phyloP scores from a whole-genome alignment of 2,797 vertebrate genomes.

The Semaprochilodus insignis region DNA sequence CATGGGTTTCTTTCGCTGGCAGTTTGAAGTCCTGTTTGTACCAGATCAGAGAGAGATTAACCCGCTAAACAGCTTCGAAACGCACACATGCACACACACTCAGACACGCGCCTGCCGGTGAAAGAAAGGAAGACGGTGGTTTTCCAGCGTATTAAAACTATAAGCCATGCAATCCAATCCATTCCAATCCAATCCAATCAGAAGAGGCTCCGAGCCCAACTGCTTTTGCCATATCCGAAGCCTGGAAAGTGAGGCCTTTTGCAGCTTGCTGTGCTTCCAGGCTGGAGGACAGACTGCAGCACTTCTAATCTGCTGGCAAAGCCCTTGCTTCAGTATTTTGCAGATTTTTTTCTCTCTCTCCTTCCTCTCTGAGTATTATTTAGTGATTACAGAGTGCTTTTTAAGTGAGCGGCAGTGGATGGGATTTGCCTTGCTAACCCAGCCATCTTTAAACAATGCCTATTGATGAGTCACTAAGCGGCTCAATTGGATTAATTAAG shows the following conservation, averaged over 20 bases:
- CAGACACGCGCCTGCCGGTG: not conserved
- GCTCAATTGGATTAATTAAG: conserved; percentile 81
- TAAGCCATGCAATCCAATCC: conserved; percentile 47
- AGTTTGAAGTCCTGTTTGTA: conserved; percentile 34
- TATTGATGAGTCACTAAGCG: conserved; percentile 78
- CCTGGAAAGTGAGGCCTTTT: conserved; percentile 1
- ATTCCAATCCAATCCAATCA: conserved; percentile 40
- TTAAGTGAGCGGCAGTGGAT: conserved; percentile 24
- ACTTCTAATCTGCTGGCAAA: conserved; percentile 21
- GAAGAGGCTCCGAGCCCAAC: not conserved
- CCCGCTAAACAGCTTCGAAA: conserved; percentile 37
- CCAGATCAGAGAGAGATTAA: conserved; percentile 49
- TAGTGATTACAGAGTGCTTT: conserved; percentile 35
- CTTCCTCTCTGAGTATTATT: conserved; percentile 23
- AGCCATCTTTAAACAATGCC: conserved; percentile 81
- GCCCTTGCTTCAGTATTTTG: not conserved
- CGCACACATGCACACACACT: not conserved
- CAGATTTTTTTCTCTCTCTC: not conserved
- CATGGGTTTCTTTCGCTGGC: conserved; percentile 24
- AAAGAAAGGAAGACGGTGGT: conserved; percentile 23
- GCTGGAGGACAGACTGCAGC: conserved; percentile 15
- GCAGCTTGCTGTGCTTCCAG: not conserved
- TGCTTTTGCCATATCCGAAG: not conserved
- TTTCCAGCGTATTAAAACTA: conserved; percentile 46
- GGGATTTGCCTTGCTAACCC: conserved; percentile 66